Base-by-base conservation (phyloP, 2,888 invertebrate species). In the Nomada fucata region DNA sequence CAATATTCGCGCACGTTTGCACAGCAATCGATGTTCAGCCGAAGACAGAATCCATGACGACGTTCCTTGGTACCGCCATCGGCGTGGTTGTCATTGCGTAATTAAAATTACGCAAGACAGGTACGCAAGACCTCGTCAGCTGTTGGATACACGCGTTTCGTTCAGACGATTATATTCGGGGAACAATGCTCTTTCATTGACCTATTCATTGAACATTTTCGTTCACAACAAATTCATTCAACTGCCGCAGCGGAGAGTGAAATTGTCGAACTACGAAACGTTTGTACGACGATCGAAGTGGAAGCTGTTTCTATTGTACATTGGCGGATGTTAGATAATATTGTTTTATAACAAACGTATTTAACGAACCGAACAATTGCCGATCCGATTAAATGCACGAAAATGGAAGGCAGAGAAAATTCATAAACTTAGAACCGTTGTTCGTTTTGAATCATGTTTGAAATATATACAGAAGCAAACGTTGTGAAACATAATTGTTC, bases 11-110 rank as follows among this genome's bases (percentile, higher is more conserved):
- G 60, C 26, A 53, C 15, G 60, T 29, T 57, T 53, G 63, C 74
- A 79, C 78, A 79, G 81, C 86, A 83, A 86, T 88, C 82, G 85
- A 89, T 89, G 89, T 89, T 89, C 84, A 83, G 72, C 71, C 53
- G 26, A n/a, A 83, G 78, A 85, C 87, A 88, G 87, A 81, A 68
- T 82, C 84, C 77, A 85, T 80, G 69, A 82, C 79, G 72, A 53
- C 69, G 73, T 82, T 84, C 70, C 77, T 67, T 50, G 73, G 60
- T 60, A 83, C 70, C 72, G 83, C 59, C 72, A 72, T 82, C 76
- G 77, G 76, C 73, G 60, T 26, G 67, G 50, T 52, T 36, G 64
- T 68, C 76, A 72, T 88, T 88, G 76, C 88, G 75, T 82, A 88
- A 88, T 55, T 44, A 52, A 69, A 26, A 70, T 88, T 88, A 80